Conservation (phyloP, 2,113 vertebrate genomes). For the Hippoglossus stenolepis region DNA sequence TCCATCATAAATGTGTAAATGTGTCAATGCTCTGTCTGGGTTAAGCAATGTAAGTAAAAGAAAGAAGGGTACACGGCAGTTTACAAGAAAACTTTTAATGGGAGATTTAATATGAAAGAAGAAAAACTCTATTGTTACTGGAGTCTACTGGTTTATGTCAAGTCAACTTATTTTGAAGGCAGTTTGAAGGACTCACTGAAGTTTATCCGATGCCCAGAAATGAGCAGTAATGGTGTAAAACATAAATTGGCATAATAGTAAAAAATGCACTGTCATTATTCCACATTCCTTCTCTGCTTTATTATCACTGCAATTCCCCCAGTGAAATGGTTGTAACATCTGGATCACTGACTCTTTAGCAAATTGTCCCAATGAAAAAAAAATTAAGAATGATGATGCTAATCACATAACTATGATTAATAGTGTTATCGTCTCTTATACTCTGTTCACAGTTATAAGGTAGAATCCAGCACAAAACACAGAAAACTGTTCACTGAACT, state of each 20-base stretch:
- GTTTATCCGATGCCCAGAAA: background rate
- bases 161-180: too few relatives aligned
- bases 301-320: background rate
- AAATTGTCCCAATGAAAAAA: background rate
- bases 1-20: too few relatives aligned
- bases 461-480: background rate
- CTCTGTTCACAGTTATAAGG: background rate
- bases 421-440: background rate
- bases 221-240: background rate
- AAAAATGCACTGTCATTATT: constrained; percentile 24
- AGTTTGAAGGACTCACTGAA: too few relatives aligned
- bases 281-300: too few relatives aligned
- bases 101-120: too few relatives aligned
- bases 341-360: constrained; percentile 2
- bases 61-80: too few relatives aligned
- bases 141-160: too few relatives aligned
- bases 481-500: background rate
- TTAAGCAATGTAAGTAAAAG: too few relatives aligned
- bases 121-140: too few relatives aligned
- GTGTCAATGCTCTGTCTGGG: too few relatives aligned
- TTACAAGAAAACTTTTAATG: too few relatives aligned
- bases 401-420: background rate
- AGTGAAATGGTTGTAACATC: background rate
- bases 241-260: constrained; percentile 16
- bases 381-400: constrained; percentile 10